phyloP scores from a whole-genome alignment of 2,888 invertebrate genomes.

The Hypomecis punctinalis region DNA sequence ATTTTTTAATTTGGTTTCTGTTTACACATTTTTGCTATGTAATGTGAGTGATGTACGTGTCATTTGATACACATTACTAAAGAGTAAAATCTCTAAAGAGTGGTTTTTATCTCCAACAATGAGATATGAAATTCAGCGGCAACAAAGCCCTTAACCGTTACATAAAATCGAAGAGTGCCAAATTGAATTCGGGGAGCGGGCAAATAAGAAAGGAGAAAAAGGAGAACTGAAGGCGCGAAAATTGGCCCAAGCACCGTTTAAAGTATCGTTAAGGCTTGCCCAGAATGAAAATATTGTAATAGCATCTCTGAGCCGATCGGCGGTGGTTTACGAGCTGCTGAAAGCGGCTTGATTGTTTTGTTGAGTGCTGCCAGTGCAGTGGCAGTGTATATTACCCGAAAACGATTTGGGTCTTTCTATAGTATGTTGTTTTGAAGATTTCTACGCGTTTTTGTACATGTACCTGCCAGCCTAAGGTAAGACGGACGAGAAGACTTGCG shows the following conservation, averaged over 20 bases:
- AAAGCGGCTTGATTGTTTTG: conserved; percentile 64
- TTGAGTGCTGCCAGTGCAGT: conserved; percentile 14
- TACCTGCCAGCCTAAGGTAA: too few species aligned
- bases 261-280: conserved; percentile 81
- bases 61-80: too few species aligned
- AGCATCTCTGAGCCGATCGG: conserved; percentile 54
- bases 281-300: conserved; percentile 78
- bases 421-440: too few species aligned
- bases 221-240: conserved; percentile 70
- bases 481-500: too few species aligned
- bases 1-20: too few species aligned
- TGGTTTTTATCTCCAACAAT: too few species aligned
- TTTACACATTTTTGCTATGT: too few species aligned
- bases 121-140: too few species aligned
- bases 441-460: too few species aligned
- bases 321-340: conserved; percentile 72
- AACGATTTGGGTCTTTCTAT: neutral
- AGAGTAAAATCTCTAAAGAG: too few species aligned
- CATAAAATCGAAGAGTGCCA: conserved; percentile 79
- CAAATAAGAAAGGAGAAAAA: conserved; percentile 67
- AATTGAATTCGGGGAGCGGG: conserved; percentile 81
- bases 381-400: neutral
- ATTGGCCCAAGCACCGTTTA: conserved; percentile 77
- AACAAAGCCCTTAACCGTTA: conserved; percentile 52
- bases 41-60: too few species aligned